A percentile compares a stretch with the other conserved stretches of the same genome.
Conservation (phyloP, 2,797 vertebrate genomes). For the Saxicola maurus region DNA sequence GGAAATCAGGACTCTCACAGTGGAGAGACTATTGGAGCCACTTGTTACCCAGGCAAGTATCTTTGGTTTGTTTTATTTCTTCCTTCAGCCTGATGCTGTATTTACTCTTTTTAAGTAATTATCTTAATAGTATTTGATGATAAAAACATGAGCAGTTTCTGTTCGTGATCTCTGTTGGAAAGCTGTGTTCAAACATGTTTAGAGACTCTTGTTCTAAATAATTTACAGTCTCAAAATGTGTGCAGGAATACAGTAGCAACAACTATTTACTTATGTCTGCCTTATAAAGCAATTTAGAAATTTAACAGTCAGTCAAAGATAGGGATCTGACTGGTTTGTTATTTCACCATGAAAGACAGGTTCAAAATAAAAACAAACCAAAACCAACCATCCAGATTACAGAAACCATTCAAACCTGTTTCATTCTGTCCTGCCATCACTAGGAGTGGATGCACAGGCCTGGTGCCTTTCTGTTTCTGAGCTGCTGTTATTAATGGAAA, state of each 20-base stretch:
- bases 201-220: conserved; percentile 8
- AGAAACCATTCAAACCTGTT: not conserved
- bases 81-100: not conserved
- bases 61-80: not conserved
- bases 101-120: not conserved
- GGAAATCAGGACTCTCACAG: conserved; percentile 94
- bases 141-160: not conserved
- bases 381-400: not conserved
- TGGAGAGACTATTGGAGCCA: conserved; percentile 91
- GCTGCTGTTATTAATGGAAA: not conserved
- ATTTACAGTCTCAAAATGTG: not conserved
- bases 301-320: not conserved
- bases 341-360: not conserved
- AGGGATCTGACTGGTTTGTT: not conserved
- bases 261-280: not conserved
- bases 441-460: not conserved
- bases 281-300: not conserved
- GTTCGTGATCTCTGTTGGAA: not conserved
- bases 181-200: not conserved
- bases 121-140: not conserved
- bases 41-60: conserved; percentile 91
- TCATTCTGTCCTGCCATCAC: not conserved
- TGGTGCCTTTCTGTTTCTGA: not conserved
- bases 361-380: not conserved
- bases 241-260: not conserved